Conservation (phyloP, 2,888 invertebrate species). For the Tribolium freemani region DNA sequence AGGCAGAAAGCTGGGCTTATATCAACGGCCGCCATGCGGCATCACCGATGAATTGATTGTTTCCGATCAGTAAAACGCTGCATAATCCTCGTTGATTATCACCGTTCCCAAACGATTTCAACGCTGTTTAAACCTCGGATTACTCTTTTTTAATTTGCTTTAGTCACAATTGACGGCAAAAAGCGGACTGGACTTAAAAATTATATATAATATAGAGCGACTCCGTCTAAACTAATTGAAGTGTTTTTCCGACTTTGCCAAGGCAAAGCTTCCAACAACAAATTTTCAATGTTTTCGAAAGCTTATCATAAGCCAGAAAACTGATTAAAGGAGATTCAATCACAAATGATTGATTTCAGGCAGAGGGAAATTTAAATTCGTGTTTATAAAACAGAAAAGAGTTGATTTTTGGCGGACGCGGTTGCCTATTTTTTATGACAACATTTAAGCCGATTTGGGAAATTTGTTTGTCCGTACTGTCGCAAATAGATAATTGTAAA, state of each 20-base stretch:
- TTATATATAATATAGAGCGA: background rate
- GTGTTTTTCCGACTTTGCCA: background rate
- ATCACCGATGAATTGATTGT: constrained; percentile 52
- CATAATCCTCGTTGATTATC: constrained; percentile 53
- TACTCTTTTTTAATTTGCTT: constrained; percentile 47
- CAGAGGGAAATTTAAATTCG: constrained; percentile 11
- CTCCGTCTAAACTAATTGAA: background rate
- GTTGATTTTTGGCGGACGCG: constrained; percentile 3
- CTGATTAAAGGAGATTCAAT: constrained; percentile 25
- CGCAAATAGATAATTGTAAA: background rate
- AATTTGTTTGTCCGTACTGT: background rate
- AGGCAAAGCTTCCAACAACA: background rate
- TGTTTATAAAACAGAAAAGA: constrained; percentile 22
- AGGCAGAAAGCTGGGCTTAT: constrained; percentile 40
- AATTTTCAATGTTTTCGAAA: constrained; percentile 21
- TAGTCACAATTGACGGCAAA: constrained; percentile 33
- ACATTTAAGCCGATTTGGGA: constrained; percentile 23
- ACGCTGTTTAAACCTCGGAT: constrained; percentile 45
- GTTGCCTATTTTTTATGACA: constrained; percentile 13
- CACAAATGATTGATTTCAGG: constrained; percentile 26
- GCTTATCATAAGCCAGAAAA: constrained; percentile 24
- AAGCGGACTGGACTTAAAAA: constrained; percentile 31
- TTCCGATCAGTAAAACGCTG: constrained; percentile 50
- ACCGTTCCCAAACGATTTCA: constrained; percentile 46
- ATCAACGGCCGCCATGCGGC: constrained; percentile 42